Conservation (phyloP, 2,888 invertebrate species). For the Brenthis hecate region DNA sequence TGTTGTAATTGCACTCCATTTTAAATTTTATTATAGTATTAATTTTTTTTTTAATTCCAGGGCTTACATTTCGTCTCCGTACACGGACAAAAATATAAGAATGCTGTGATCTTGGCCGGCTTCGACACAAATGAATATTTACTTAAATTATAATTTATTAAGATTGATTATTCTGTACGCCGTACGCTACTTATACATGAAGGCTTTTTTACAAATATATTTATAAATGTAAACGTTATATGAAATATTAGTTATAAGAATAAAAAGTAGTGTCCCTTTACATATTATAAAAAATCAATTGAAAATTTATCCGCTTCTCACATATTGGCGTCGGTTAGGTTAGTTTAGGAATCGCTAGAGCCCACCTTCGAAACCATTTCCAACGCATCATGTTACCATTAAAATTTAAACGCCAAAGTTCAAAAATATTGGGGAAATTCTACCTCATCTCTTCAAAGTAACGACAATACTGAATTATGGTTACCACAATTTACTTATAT, state of each 20-base stretch:
- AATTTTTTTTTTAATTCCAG: constrained; percentile 66
- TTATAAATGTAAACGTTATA: constrained; percentile 34
- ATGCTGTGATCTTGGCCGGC: constrained; percentile 77
- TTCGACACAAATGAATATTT: constrained; percentile 59
- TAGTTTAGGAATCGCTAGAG: constrained; percentile 78
- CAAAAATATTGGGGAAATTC: constrained; percentile 25
- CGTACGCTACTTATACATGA: constrained; percentile 64
- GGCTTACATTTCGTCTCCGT: constrained; percentile 85
- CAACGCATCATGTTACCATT: constrained; percentile 37
- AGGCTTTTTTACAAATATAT: constrained; percentile 76
- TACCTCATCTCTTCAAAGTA: constrained; percentile 37
- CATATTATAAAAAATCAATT: constrained; percentile 35
- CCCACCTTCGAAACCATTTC: constrained; percentile 52
- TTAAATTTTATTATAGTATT: background rate
- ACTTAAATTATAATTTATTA: constrained; percentile 55
- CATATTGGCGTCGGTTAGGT: constrained; percentile 53
- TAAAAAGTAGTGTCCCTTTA: constrained; percentile 51
- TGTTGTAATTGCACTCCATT: background rate
- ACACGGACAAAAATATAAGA: constrained; percentile 84
- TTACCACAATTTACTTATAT: constrained; percentile 18
- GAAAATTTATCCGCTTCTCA: constrained; percentile 53
- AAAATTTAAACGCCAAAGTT: constrained; percentile 34
- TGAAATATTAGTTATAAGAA: constrained; percentile 56
- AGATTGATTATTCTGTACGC: constrained; percentile 58
- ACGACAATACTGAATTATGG: constrained; percentile 27